Evolutionary conservation across 1,140 invertebrate species (phyloP).

Genomic region (Megathymus violae): DNA sequence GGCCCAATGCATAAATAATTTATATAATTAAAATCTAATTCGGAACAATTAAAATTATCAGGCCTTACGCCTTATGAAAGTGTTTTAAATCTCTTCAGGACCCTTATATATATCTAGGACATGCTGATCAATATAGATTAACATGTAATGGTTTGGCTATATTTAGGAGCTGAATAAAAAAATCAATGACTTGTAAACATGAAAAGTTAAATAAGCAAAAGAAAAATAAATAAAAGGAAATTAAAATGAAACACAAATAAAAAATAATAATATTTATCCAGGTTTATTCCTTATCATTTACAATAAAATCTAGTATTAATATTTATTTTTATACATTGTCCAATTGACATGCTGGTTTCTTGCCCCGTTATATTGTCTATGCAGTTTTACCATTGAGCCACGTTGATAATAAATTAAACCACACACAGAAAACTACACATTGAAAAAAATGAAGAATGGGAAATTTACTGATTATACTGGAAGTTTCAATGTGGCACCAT

Average conservation of each 20-base stretch:
- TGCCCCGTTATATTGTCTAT: slow-evolving; percentile 60
- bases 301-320: slow-evolving; percentile 77
- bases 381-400: slow-evolving; percentile 46
- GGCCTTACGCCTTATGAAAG: too few species aligned
- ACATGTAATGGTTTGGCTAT: too few species aligned
- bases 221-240: slow-evolving; percentile 47
- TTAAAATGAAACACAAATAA: slow-evolving; percentile 73
- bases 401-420: slow-evolving; percentile 16
- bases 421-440: too few species aligned
- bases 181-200: background rate
- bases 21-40: background rate
- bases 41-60: background rate
- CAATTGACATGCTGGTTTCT: slow-evolving; percentile 69
- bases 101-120: too few species aligned
- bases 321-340: slow-evolving; percentile 78
- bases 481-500: slow-evolving; percentile 4
- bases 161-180: too few species aligned
- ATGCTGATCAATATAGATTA: too few species aligned
- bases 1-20: background rate
- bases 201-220: slow-evolving; percentile 35
- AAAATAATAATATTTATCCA: slow-evolving; percentile 81
- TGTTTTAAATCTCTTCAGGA: too few species aligned
- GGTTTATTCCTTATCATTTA: slow-evolving; percentile 82
- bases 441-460: too few species aligned
- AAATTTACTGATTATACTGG: too few species aligned